These are phyloP conservation scores for Chaetura pelagica DNA, from an alignment of 2,113 vertebrate genomes.

Conservation along the genomic window DNA sequence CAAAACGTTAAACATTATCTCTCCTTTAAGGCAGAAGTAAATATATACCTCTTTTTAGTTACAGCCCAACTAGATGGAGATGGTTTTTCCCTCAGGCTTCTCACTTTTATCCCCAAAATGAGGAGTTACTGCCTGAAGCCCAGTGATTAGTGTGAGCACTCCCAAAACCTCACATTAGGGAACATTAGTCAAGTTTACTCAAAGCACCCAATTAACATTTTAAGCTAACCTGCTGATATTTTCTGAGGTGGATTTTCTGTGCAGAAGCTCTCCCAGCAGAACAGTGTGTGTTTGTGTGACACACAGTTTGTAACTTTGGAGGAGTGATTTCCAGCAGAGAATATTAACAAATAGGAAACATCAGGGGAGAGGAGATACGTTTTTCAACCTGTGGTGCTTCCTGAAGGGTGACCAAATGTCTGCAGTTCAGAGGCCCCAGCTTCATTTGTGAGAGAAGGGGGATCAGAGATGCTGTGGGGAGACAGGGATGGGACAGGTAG, in stretches of 20 bases:
- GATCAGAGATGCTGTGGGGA: neutral
- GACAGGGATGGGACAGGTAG: neutral
- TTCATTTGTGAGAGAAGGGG: neutral
- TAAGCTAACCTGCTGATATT: neutral
- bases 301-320: accelerated
- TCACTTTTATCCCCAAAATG: neutral
- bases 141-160: neutral
- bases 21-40: neutral
- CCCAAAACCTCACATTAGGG: neutral
- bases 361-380: neutral
- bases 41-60: neutral
- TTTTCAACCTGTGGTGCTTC: neutral
- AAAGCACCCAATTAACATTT: neutral
- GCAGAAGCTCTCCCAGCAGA: neutral
- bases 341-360: neutral
- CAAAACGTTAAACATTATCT: neutral
- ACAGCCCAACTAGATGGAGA: neutral
- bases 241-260: neutral
- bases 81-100: neutral
- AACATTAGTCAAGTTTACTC: neutral
- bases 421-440: neutral
- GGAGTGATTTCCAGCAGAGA: neutral
- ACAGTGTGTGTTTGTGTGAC: neutral
- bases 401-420: neutral
- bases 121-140: conserved; percentile 1